Evolutionary conservation across 2,888 invertebrate genomes (phyloP).

Genomic region (Adelognathus sp.): DNA sequence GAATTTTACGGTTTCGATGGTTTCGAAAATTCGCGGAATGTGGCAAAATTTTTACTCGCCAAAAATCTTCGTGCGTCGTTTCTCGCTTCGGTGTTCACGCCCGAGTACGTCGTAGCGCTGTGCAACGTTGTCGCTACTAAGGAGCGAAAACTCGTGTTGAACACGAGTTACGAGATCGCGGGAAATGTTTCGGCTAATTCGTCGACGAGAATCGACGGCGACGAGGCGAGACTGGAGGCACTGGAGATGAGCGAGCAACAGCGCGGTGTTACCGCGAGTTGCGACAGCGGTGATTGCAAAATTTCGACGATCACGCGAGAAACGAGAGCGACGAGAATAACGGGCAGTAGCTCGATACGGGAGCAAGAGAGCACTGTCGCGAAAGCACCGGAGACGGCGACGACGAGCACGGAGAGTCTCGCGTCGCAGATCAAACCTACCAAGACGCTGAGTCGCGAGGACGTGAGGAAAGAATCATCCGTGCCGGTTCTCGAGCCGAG

Average conservation of each 20-base stretch:
- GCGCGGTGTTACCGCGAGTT: constrained; percentile 10
- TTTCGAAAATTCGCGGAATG: not conserved
- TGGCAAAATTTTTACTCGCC: not conserved
- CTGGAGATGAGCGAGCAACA: constrained; percentile 15
- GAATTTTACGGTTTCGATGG: constrained; percentile 45
- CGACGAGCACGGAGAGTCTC: constrained; percentile 73
- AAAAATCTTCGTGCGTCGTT: constrained; percentile 79
- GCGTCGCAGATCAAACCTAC: constrained; percentile 73
- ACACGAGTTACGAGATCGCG: constrained; percentile 83
- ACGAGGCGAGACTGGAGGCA: not conserved
- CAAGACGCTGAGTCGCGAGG: constrained; percentile 70
- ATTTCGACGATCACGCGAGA: not conserved
- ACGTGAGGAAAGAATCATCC: constrained; percentile 67
- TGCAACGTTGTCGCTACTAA: constrained; percentile 89
- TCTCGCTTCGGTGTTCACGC: constrained; percentile 85
- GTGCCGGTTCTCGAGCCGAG: constrained; percentile 69
- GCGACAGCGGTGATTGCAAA: constrained; percentile 25
- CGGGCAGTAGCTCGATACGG: not conserved
- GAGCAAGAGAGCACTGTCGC: not conserved
- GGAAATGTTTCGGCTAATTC: constrained; percentile 57
- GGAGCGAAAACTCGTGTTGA: constrained; percentile 86
- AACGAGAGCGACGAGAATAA: not conserved
- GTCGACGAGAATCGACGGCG: constrained; percentile 43
- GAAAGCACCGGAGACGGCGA: constrained; percentile 1
- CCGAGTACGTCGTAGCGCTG: constrained; percentile 88